Base-by-base conservation (phyloP, 2,113 vertebrate genomes). In the Ammodramus savannarum region DNA sequence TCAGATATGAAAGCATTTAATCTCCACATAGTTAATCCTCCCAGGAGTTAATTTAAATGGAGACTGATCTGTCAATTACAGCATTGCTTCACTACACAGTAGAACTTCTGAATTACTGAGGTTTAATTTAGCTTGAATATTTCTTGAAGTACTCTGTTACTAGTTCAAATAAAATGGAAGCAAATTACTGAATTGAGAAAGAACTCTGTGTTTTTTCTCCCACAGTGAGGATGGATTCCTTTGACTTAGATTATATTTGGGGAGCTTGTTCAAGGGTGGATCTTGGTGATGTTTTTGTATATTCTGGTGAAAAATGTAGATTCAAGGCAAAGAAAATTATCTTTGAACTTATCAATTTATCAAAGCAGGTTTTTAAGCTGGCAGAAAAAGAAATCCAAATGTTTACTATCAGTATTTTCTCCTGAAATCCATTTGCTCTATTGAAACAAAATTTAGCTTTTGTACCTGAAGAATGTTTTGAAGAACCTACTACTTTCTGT, bases 1-100 rank as follows among this genome's bases (percentile, higher is more conserved):
- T 94, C 94, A 97, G 49, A 91, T 97, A 87, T 87, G 94, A 95
- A 95, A 94, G 87, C 74, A 93, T 93, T 95, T 96, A 92, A 91
- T 96, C 85, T 78, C 44, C 66, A 51, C 51, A 36, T 82, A 93
- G 58, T 51, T 95, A 94, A 95, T 95, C 85, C 73, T 94, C 58
- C 34, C 34, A 69, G 85, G 44, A 94, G 69, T 71, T 91, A 87
- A 92, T 96, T 94, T 95, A 95, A 89, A 85, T 89, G 44, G 74
- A 93, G 77, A 36, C 85, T 80, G 91, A 69, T 93, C 91, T 91
- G 49, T 93, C 93, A 96, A 19, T 94, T 95, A 79, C 38, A 84
- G 54, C 65, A 72, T 19, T 82, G 77, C 87, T 95, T 89, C 80
- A 62, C 81, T 85, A 73, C 58, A 31, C 38, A 52, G 59, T n/a